Percentiles rank a stretch among this genome's conserved stretches.
Conservation (phyloP, 2,888 invertebrate genomes). For the Athripsodes cinereus region DNA sequence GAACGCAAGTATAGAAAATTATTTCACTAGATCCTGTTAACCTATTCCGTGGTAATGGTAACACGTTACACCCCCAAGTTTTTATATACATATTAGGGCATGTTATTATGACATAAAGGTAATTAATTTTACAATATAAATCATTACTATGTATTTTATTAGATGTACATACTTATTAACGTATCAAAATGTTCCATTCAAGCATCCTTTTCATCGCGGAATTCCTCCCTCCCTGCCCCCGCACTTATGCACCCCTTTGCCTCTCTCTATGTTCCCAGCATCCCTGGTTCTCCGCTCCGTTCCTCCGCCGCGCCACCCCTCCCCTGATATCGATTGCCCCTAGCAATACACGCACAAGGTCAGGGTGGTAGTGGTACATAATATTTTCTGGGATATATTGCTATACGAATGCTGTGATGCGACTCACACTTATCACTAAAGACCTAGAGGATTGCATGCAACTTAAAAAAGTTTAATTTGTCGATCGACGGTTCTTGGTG, state of each 20-base stretch:
- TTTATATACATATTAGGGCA: too few species aligned
- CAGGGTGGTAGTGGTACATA: neutral
- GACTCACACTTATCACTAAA: neutral
- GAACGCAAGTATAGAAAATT: too few species aligned
- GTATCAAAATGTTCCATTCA: neutral
- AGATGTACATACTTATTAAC: neutral
- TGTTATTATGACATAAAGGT: too few species aligned
- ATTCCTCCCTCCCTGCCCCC: neutral
- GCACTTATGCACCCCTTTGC: neutral
- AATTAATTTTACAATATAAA: too few species aligned
- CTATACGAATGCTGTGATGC: neutral
- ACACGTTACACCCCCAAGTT: too few species aligned
- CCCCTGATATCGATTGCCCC: neutral
- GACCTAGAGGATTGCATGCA: too few species aligned
- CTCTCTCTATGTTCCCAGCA: neutral
- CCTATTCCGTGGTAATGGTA: too few species aligned
- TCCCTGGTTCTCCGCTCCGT: neutral
- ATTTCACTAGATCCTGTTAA: too few species aligned
- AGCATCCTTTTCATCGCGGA: neutral
- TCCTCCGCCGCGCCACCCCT: neutral
- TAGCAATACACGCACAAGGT: neutral
- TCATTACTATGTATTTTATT: too few species aligned
- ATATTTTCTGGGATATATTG: too few species aligned
- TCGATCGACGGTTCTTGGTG: too few species aligned
- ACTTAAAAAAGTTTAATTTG: too few species aligned